Evolutionary conservation across 1,140 invertebrate genomes (phyloP).

Genomic region (Formica selysi): DNA sequence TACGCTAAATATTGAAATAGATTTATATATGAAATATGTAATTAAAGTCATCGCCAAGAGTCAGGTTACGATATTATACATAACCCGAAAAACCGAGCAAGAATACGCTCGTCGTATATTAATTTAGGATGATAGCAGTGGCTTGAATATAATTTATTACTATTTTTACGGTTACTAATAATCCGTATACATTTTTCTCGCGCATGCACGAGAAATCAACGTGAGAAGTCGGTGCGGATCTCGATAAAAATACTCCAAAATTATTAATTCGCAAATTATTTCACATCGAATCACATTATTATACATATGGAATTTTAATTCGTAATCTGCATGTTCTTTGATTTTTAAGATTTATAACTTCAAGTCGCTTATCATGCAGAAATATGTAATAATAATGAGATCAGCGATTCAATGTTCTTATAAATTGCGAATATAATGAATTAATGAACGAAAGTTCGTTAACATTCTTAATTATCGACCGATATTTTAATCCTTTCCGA

Average conservation of each 20-base stretch:
- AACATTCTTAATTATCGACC: constrained; percentile 1
- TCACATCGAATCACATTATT: neutral
- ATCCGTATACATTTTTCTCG: constrained; percentile 34
- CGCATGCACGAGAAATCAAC: constrained; percentile 13
- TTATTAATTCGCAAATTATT: too few relatives aligned
- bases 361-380: neutral
- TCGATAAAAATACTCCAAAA: constrained; percentile 6
- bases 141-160: too few relatives aligned
- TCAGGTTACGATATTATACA: neutral
- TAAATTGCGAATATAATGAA: neutral
- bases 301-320: neutral
- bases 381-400: neutral
- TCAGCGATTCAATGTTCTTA: neutral
- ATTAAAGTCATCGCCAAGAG: neutral
- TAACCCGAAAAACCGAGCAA: too few relatives aligned
- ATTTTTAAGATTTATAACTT: neutral
- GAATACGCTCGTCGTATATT: too few relatives aligned
- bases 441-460: neutral
- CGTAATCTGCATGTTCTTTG: neutral
- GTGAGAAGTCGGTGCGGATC: neutral
- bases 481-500: neutral
- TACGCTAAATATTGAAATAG: neutral
- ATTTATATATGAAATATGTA: neutral
- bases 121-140: too few relatives aligned
- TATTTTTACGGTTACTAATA: constrained; percentile 29